Evolutionary conservation across 2,797 vertebrate species (phyloP), one percentile per base, ranked within the genome.

Genomic region (Karalla daura): DNA sequence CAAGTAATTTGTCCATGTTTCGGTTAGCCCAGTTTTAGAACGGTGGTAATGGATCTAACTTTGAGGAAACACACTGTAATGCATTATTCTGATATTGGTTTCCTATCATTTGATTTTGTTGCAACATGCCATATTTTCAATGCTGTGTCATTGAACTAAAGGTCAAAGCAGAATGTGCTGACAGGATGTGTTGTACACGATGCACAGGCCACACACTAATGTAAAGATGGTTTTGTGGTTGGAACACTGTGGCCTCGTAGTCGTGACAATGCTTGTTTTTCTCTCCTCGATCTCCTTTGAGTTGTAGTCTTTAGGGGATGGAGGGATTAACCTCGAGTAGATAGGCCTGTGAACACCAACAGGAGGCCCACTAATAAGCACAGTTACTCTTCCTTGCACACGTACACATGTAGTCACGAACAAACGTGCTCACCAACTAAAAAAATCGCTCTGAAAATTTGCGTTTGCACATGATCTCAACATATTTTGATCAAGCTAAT

Each of bases 271-370:
- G 47, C 49, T 75, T 83, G 72, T 81, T 86, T 85, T 81, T 62
- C 59, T 78, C 36, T 21, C 58, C 30, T 45, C 11, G 28, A 8
- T 47, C 32, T 71, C 23, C 40, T 80, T 63, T 71, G 47, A 75
- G 23, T 61, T 37, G 41, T 33, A n/a, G 37, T 75, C 76, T 71
- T 69, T 46, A 5, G 74, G 72, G 70, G 37, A 55, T 14, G n/a
- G 17, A 41, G 39, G 62, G 61, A 76, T 84, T 59, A 76, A 67
- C 73, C 47, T 76, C 47, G 66, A 66, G 70, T 32, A 67, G 25
- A 74, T 40, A 39, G 51, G 72, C 28, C 36, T 77, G 73, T 78
- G 79, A 86, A 79, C 73, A 65, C 51, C 61, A 73, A 74, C 74
- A 71, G 47, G 55, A 70, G 69, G 55, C 47, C 54, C 43, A 30